These are phyloP conservation scores for Lasioglossum figueresi DNA, from an alignment of 2,888 invertebrate genomes.

Conservation along the genomic window DNA sequence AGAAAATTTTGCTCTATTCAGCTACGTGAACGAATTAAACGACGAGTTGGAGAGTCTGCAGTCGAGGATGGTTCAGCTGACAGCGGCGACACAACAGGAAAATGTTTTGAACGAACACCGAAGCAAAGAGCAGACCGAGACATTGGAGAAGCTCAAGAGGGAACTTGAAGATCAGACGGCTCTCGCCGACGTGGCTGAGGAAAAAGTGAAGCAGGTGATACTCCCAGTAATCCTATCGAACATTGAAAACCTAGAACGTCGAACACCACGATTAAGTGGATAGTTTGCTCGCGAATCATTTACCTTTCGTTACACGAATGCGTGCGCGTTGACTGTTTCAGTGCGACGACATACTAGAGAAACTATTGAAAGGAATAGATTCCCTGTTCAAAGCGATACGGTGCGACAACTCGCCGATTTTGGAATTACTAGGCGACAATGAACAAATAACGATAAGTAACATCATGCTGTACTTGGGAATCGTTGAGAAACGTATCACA, in stretches of 20 bases:
- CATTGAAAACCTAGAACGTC: constrained; percentile 21
- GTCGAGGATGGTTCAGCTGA: constrained; percentile 88
- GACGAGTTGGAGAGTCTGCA: constrained; percentile 91
- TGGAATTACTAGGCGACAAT: constrained; percentile 89
- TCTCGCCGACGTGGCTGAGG: constrained; percentile 81
- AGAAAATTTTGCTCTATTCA: constrained; percentile 96
- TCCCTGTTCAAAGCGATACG: constrained; percentile 87
- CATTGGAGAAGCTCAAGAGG: constrained; percentile 85
- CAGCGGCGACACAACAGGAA: constrained; percentile 88
- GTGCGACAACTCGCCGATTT: constrained; percentile 90
- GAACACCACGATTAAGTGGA: not conserved
- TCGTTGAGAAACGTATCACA: constrained; percentile 90
- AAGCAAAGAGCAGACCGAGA: constrained; percentile 86
- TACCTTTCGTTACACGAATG: not conserved
- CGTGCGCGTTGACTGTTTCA: constrained; percentile 57
- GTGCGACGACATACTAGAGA: constrained; percentile 80
- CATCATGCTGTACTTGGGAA: constrained; percentile 92
- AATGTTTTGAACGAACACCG: constrained; percentile 86
- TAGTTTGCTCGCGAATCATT: not conserved
- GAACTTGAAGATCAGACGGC: constrained; percentile 85
- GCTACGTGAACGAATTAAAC: constrained; percentile 95
- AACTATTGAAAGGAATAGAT: constrained; percentile 84
- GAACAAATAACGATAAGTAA: constrained; percentile 90
- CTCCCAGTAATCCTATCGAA: constrained; percentile 14
- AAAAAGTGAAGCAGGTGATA: constrained; percentile 79